Conservation (phyloP, 2,888 invertebrate genomes). For the Hypercompe scribonia region DNA sequence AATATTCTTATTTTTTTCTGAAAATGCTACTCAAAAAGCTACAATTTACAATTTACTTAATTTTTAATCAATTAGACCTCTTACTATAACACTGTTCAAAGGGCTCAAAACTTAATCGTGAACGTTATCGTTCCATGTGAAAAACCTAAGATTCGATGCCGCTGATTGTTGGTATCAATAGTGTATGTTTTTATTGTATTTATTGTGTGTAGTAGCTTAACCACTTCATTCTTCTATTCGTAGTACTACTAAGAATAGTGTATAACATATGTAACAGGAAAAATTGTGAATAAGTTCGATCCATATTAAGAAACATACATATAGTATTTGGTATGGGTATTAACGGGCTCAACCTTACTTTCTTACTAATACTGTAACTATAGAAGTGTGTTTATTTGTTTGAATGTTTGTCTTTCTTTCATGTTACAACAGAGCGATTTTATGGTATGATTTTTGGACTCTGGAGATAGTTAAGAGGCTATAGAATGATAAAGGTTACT, state of each 20-base stretch:
- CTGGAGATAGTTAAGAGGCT: too few species aligned
- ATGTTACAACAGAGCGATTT: too few species aligned
- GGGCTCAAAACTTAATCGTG: neutral
- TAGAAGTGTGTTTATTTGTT: too few species aligned
- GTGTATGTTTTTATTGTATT: too few species aligned
- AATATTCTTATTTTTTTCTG: conserved; percentile 26
- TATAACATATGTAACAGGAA: neutral
- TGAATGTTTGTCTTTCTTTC: too few species aligned
- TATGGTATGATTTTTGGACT: too few species aligned
- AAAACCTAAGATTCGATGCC: neutral
- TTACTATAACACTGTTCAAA: neutral
- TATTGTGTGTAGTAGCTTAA: too few species aligned
- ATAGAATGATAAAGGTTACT: too few species aligned
- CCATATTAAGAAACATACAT: neutral
- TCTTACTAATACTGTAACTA: too few species aligned
- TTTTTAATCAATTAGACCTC: neutral
- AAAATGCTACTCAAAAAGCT: conserved; percentile 5
- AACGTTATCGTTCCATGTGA: neutral
- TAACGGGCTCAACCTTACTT: conserved; percentile 8
- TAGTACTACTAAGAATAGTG: neutral
- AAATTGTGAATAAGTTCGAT: neutral
- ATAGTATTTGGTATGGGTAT: conserved; percentile 24
- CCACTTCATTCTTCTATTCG: too few species aligned
- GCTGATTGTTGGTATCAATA: neutral
- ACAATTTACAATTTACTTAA: neutral